Base-by-base conservation (phyloP, 2,797 vertebrate species). In the Lophius americanus region DNA sequence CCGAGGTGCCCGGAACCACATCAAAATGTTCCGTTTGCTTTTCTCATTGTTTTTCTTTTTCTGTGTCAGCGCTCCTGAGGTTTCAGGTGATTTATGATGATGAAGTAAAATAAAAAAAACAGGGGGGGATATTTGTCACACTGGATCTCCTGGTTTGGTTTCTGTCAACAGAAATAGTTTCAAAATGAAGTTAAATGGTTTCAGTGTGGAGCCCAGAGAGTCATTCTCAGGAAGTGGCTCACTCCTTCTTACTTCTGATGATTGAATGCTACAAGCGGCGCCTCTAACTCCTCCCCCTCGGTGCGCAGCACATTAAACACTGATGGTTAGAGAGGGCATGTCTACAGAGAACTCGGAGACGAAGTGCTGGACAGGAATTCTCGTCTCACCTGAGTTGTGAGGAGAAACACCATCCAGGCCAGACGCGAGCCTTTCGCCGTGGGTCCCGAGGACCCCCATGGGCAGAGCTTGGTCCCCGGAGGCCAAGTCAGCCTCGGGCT, bases 381-480 rank as follows among this genome's bases (percentile, higher is more conserved):
- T 41, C 2, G 35, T 51, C 80, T 85, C 85, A 98, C 98, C 95
- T 90, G 97, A 93, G 36, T 95, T 87, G 78, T 98, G 98, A 0
- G 97, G 98, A 2, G 97, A 99, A 76, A 97, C 97, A 2, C 92
- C 94, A 68, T 98, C 98, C 85, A 98, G 86, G 52, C 95, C 96
- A 4, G 94, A 92, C 2, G 96, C 86, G 72, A 98, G 94, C 60
- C 96, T 93, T 75, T 99, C 97, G 0, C 91, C 92, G 48, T 96
- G 94, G 60, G 95, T 88, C 50, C 96, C 96, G 0, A 97, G 94
- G 13, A 98, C 96, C 13, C 96, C 97, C 51, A 96, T 95, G 1
- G 97, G 96, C 76, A 97, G 90, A 32, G 96, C 91, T 85, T 99
- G 97, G 75, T 98, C 97, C 60, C 96, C 96, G 3, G 96, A 94